Evolutionary conservation across 2,888 invertebrate genomes (phyloP).

Genomic region (Scaptomyza flava): DNA sequence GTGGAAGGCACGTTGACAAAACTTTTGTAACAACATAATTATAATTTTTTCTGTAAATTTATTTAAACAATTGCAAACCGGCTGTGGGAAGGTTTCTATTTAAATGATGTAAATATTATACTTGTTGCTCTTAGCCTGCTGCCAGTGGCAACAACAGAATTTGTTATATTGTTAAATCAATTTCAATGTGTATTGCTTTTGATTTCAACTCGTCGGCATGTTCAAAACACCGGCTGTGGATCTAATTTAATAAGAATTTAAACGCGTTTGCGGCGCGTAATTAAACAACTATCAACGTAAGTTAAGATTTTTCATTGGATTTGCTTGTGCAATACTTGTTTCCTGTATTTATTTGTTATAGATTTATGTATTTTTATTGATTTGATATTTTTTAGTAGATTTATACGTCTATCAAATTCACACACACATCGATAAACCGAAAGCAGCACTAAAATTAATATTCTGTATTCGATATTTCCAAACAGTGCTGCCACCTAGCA

Average conservation of each 20-base stretch:
- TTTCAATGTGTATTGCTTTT: conserved; percentile 51
- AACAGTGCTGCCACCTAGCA: conserved; percentile 40
- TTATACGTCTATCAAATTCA: conserved; percentile 35
- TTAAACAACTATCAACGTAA: conserved; percentile 24
- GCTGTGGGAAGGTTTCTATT: neutral
- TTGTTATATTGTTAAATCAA: conserved; percentile 54
- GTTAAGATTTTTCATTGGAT: conserved; percentile 16
- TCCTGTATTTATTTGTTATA: conserved; percentile 35
- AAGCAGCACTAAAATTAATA: conserved; percentile 35
- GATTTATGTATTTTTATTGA: neutral
- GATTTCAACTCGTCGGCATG: conserved; percentile 53
- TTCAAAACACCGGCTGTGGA: conserved; percentile 42
- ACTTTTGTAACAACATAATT: conserved; percentile 69
- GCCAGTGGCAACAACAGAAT: conserved; percentile 53
- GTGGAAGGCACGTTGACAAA: conserved; percentile 86
- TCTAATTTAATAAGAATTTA: neutral
- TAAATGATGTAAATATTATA: conserved; percentile 15
- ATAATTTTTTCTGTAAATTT: neutral
- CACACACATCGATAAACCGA: conserved; percentile 45
- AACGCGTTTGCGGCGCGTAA: conserved; percentile 45
- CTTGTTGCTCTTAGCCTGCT: conserved; percentile 71
- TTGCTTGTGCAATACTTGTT: conserved; percentile 51
- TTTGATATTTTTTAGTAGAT: conserved; percentile 44
- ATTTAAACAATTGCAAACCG: neutral
- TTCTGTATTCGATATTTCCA: conserved; percentile 30